phyloP scores from a whole-genome alignment of 1,140 invertebrate genomes.

The Ridgeia piscesae region DNA sequence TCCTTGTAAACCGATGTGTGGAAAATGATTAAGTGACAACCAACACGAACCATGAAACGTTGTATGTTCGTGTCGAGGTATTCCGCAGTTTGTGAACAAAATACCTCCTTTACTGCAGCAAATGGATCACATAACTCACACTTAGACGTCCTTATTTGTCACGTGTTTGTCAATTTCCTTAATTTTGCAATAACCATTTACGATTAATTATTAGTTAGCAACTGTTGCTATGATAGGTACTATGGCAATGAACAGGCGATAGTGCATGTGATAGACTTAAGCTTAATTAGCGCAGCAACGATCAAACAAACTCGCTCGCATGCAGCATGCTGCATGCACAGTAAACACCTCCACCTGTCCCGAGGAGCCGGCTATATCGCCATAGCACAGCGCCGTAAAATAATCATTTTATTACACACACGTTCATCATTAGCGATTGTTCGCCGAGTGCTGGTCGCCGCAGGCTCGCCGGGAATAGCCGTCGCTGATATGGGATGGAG shows the following conservation, averaged over 20 bases:
- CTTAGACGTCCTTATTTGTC: neutral
- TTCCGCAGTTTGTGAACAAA: neutral
- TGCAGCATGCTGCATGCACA: neutral
- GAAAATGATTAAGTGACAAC: too few relatives aligned
- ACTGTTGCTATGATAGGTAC: neutral
- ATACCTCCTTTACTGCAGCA: neutral
- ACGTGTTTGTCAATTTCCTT: neutral
- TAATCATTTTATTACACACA: neutral
- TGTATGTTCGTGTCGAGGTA: too few relatives aligned
- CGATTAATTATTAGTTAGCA: neutral
- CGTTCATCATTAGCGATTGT: constrained; percentile 5
- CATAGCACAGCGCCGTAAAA: neutral
- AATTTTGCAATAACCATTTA: neutral
- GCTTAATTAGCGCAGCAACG: neutral
- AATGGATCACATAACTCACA: neutral
- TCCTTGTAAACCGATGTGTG: too few relatives aligned
- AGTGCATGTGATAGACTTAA: neutral
- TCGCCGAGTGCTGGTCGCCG: neutral
- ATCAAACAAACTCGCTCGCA: neutral
- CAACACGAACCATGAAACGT: too few relatives aligned
- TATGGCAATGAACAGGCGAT: neutral
- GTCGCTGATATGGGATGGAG: neutral
- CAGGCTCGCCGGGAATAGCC: neutral
- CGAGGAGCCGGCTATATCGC: neutral
- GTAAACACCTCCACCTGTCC: neutral